phyloP scores from a whole-genome alignment of 2,888 invertebrate species.

The Oxystoma pomonae region DNA sequence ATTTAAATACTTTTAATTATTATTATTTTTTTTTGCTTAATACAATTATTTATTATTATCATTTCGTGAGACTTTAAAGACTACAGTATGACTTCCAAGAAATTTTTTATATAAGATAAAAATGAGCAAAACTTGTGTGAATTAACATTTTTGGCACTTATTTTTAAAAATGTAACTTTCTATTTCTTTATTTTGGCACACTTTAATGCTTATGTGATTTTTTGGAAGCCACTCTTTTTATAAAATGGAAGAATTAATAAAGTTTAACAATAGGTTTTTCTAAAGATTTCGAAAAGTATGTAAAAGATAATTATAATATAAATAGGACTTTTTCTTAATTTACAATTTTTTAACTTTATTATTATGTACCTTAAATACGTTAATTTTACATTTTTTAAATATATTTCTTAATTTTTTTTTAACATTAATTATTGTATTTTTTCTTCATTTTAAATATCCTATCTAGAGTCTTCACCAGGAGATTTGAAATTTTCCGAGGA shows the following conservation, averaged over 20 bases:
- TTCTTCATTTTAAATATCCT: not conserved
- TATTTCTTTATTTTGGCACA: not conserved
- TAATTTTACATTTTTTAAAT: too few relatives aligned
- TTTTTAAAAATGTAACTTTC: not conserved
- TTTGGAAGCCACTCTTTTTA: not conserved
- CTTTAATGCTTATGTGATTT: not conserved
- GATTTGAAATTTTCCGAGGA: too few relatives aligned
- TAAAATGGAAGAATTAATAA: not conserved
- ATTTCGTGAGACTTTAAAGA: too few relatives aligned
- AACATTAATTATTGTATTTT: not conserved
- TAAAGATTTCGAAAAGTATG: too few relatives aligned
- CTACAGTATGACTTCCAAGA: not conserved
- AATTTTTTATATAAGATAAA: not conserved
- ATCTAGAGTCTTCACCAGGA: too few relatives aligned
- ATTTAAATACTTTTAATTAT: not conserved
- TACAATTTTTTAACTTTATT: too few relatives aligned
- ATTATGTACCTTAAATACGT: too few relatives aligned
- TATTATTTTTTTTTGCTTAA: not conserved
- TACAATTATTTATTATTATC: not conserved
- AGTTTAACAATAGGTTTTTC: too few relatives aligned
- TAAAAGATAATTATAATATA: too few relatives aligned
- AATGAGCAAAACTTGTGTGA: too few relatives aligned
- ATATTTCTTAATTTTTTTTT: not conserved
- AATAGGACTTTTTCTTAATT: too few relatives aligned
- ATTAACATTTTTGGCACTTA: not conserved